phyloP scores from a whole-genome alignment of 2,888 invertebrate genomes.

The Dolichomitus sp. region DNA sequence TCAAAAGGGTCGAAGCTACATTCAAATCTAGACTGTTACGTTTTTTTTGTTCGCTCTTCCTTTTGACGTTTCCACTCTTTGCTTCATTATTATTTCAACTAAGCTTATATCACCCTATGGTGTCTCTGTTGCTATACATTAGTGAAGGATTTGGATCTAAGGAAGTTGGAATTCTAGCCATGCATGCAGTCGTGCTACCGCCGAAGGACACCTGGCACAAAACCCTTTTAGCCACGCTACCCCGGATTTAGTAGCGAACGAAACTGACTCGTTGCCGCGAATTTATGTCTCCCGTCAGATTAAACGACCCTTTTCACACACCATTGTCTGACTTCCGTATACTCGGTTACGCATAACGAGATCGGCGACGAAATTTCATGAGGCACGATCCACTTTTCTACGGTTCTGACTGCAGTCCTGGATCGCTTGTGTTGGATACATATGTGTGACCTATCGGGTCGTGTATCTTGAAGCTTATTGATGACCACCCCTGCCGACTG shows the following conservation, averaged over 20 bases:
- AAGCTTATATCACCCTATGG: not conserved
- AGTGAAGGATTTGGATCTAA: conserved; percentile 20
- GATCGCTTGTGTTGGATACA: not conserved
- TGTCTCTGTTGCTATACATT: conserved; percentile 16
- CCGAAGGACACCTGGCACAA: conserved; percentile 78
- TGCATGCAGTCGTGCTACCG: not conserved
- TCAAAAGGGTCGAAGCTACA: conserved; percentile 23
- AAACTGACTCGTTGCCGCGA: conserved; percentile 85
- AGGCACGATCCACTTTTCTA: conserved; percentile 48
- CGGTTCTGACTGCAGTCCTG: not conserved
- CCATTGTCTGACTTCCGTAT: conserved; percentile 79
- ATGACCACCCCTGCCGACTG: conserved; percentile 42
- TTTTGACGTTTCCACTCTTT: not conserved
- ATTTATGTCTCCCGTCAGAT: conserved; percentile 85
- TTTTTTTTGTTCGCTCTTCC: conserved; percentile 19
- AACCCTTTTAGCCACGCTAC: conserved; percentile 81
- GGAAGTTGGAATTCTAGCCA: conserved; percentile 12
- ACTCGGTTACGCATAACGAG: conserved; percentile 84
- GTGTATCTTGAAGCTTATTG: conserved; percentile 36
- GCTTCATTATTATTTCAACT: conserved; percentile 16
- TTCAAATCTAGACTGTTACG: conserved; percentile 30
- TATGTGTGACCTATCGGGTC: not conserved
- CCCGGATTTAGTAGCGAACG: conserved; percentile 76
- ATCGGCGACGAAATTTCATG: conserved; percentile 78
- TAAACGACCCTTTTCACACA: conserved; percentile 76